Evolutionary conservation across 2,888 invertebrate species (phyloP).

Genomic region (Lamellibrachia satsuma): DNA sequence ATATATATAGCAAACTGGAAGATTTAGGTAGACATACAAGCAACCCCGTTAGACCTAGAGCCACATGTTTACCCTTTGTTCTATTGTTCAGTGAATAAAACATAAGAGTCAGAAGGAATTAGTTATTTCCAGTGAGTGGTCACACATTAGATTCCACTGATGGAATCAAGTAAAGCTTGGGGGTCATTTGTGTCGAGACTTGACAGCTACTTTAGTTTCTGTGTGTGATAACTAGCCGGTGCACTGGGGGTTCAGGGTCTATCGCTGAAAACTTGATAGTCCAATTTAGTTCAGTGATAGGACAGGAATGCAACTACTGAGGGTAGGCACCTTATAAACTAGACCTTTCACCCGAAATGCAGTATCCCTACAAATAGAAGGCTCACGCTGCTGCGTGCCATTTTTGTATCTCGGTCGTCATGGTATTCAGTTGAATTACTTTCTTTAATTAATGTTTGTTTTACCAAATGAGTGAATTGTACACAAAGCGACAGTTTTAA

Average conservation of each 20-base stretch:
- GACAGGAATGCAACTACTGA: background rate
- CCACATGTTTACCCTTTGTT: background rate
- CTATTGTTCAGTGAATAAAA: background rate
- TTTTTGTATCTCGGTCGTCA: background rate
- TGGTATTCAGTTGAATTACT: background rate
- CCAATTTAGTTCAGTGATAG: background rate
- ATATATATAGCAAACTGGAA: too few relatives aligned
- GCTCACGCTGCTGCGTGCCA: background rate
- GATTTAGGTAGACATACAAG: background rate
- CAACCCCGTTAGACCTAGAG: background rate
- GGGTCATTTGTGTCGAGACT: background rate
- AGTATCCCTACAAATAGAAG: background rate
- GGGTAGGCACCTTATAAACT: background rate
- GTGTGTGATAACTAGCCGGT: background rate
- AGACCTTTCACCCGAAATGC: constrained; percentile 2
- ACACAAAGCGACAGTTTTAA: too few relatives aligned
- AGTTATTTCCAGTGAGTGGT: background rate
- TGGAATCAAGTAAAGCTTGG: background rate
- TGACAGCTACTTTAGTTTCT: background rate
- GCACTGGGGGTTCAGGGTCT: background rate
- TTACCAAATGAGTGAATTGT: too few relatives aligned
- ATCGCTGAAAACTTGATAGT: background rate
- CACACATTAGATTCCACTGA: background rate
- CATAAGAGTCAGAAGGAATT: background rate
- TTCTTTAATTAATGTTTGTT: background rate